These are phyloP conservation scores for Protophormia terraenovae DNA, from an alignment of 2,888 invertebrate species.

Conservation along the genomic window DNA sequence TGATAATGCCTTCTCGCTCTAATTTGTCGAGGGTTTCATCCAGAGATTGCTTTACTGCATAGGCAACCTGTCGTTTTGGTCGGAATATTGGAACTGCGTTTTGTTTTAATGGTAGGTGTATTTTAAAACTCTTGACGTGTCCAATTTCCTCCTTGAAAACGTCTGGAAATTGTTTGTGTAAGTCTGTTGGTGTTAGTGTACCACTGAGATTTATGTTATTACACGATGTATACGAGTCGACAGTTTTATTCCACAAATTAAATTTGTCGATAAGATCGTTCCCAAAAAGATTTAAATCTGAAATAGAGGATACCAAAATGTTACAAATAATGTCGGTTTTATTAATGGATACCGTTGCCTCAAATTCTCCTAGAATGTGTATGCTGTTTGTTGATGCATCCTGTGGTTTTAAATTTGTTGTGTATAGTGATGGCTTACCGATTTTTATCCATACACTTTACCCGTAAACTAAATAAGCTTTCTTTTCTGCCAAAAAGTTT, in stretches of 20 bases:
- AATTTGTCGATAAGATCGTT: no score
- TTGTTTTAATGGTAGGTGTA: constrained; percentile 38
- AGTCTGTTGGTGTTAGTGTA: no score
- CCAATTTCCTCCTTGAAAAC: constrained; percentile 5
- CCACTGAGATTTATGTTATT: neutral
- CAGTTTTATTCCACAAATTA: neutral
- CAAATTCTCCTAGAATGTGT: no score
- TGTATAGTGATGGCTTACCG: constrained; percentile 4
- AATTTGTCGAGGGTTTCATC: constrained; percentile 55
- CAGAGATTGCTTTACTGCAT: constrained; percentile 57
- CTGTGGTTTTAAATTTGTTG: neutral
- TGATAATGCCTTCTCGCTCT: constrained; percentile 53
- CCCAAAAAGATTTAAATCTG: neutral
- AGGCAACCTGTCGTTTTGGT: constrained; percentile 65
- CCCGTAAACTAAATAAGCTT: no score
- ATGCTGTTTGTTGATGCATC: no score
- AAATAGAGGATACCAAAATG: constrained; percentile 4
- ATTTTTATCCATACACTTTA: constrained; percentile 7
- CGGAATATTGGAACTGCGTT: constrained; percentile 50
- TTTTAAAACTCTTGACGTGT: constrained; percentile 9
- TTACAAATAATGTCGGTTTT: neutral
- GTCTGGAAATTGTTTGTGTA: neutral
- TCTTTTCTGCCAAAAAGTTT: no score
- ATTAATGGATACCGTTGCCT: neutral
- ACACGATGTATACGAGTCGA: neutral